Base-by-base conservation (phyloP, 2,888 invertebrate genomes). In the Cephalotes varians region DNA sequence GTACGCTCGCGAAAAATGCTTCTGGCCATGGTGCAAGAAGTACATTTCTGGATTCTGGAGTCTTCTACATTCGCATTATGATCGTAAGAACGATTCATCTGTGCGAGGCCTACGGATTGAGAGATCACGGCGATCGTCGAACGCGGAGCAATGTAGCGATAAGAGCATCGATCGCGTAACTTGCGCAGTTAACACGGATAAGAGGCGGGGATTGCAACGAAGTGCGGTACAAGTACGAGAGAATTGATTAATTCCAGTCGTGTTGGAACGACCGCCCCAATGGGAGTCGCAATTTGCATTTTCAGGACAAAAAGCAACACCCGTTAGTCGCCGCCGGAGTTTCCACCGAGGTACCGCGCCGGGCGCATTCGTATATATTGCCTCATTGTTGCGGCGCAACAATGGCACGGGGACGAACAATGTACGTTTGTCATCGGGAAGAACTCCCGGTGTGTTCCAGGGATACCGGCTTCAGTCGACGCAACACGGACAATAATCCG, bases 381-480 rank as follows among this genome's bases (percentile, higher is more conserved):
- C 51, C 54, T 80, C 80, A 87, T 87, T 87, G 87, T 87, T 83
- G 81, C 54, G 73, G 12, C 65, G 49, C 77, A 64, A 87, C 87
- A 87, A 87, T 87, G 79, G 74, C 64, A 44, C 51, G 65, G 40
- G 54, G 34, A 51, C 54, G 83, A 87, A 83, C 87, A 87, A 87
- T 79, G 81, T 77, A 74, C 73, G 73, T 47, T 56, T 79, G 81
- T 72, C 51, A 49, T 47, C 47, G 69, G 73, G 81, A 85, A 86
- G 85, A 85, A 85, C 71, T 81, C 69, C 54, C 72, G 76, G 67
- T 34, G 67, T 72, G 56, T 81, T 25, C 81, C 69, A 28, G 58
- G 69, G 62, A 64, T 76, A 73, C 62, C 74, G 25, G 74, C 47
- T 40, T 49, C 49, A 72, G 47, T 47, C 51, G 73, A 73, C 49